Conservation (phyloP, 2,888 invertebrate genomes). For the Phyllotreta cruciferae region DNA sequence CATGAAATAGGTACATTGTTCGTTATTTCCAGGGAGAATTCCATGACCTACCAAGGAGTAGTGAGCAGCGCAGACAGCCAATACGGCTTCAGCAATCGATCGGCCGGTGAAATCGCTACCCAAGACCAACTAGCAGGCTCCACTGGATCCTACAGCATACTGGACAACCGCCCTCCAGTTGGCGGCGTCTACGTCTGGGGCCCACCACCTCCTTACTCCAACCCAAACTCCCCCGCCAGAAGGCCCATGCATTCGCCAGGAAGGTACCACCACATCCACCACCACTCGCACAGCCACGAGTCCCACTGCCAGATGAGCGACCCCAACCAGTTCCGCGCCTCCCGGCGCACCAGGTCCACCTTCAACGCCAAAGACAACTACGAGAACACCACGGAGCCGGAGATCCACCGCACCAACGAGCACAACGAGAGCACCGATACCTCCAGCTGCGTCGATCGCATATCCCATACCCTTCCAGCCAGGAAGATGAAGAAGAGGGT, state of each 20-base stretch:
- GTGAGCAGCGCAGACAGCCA: constrained; percentile 81
- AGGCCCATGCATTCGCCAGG: constrained; percentile 60
- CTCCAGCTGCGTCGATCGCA: constrained; percentile 60
- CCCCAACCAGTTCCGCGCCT: constrained; percentile 52
- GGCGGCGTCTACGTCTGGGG: constrained; percentile 77
- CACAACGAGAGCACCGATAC: constrained; percentile 61
- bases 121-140: constrained; percentile 56
- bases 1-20: not conserved
- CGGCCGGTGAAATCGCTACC: constrained; percentile 54
- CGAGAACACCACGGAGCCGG: constrained; percentile 63
- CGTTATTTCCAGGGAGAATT: constrained; percentile 57
- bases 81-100: constrained; percentile 74
- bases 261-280: constrained; percentile 57
- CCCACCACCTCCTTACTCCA: constrained; percentile 88
- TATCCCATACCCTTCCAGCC: constrained; percentile 65
- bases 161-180: constrained; percentile 64
- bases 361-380: constrained; percentile 62
- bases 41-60: constrained; percentile 68
- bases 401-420: constrained; percentile 56
- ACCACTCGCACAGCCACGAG: constrained; percentile 58
- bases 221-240: constrained; percentile 75
- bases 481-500: constrained; percentile 66
- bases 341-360: constrained; percentile 51
- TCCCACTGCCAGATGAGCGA: constrained; percentile 60
- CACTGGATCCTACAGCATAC: constrained; percentile 66